Base-by-base conservation (phyloP, 2,888 invertebrate genomes). In the Eremobia ochroleuca region DNA sequence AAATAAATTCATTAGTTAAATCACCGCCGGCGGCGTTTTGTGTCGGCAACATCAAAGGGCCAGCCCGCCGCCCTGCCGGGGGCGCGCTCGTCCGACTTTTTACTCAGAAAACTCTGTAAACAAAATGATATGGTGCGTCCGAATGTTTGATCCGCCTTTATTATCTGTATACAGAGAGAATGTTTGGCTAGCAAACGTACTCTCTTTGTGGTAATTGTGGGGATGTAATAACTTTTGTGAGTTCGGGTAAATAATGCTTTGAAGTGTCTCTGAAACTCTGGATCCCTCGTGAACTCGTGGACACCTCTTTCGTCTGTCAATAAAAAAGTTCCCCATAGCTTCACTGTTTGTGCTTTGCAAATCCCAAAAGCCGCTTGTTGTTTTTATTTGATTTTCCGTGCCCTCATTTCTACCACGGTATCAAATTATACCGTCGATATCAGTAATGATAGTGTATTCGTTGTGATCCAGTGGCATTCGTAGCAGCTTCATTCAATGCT, bases 1-100 rank as follows among this genome's bases (percentile, higher is more conserved):
- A 97, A 97, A 97, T 97, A 97, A 97, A 97, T 97, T 97, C 97
- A 97, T 97, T 97, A 97, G 97, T 97, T 95, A 97, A 97, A 97
- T 97, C 96, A 96, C 96, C 95, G 96, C 94, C 95, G 96, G 97
- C 97, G 95, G 96, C 96, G 94, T 95, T 96, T 96, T 95, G 95
- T 96, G 97, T 96, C 97, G 97, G 97, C 93, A 92, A 95, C 96
- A 94, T 97, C 97, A 97, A 97, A 97, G 96, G 94, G 91, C 90
- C 92, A 88, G 88, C 88, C 90, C 91, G 93, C 94, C 92, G 94
- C 94, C 94, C 94, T 88, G 93, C 94, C 94, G 91, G 94, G 96
- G 95, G 95, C 95, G 94, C 94, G 93, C 94, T 94, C 94, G 93
- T 90, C 90, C 92, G 92, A 96, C 94, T 96, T 97, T 97, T 96